Base-by-base conservation (phyloP, 2,113 vertebrate genomes). In the Cinclus cinclus region DNA sequence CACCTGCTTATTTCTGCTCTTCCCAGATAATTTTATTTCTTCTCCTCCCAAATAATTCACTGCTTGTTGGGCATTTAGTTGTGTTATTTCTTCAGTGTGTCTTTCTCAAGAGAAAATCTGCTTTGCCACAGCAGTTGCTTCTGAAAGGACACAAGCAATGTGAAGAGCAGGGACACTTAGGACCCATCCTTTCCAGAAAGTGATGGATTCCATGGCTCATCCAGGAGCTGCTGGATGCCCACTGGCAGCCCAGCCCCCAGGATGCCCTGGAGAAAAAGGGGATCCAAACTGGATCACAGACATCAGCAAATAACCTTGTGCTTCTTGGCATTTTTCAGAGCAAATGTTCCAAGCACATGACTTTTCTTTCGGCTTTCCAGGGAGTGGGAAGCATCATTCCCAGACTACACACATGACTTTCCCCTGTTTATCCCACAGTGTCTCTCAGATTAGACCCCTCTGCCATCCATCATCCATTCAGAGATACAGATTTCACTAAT, bases 401-500 rank as follows among this genome's bases (percentile, higher is more conserved):
- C 88, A 90, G 91, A 76, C 70, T 87, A 25, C 7, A 9, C 47
- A 92, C 28, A 3, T 89, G 90, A 85, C 52, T 94, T 90, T 74
- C 14, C 63, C 39, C 86, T 95, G 82, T 93, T 98, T 87, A 86
- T 93, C 84, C 95, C 94, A 7, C 11, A 31, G 46, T 78, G 89
- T 97, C 83, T 95, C 88, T 87, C 0, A 41, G 95, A 94, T 97
- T 89, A 89, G 94, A 90, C 87, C 49, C 46, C 71, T 25, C 84
- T 86, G 53, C 90, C 90, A 95, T 96, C 81, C 95, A 27, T 97
- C 97, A 96, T 56, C 74, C 23, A 2, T 87, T 64, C 79, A 74
- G 94, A 88, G 76, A 73, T 68, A 89, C 64, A 94, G 83, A 93
- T 83, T 96, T 94, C 70, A 49, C 78, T 96, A 92, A 92, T 95